Evolutionary conservation across 2,888 invertebrate species (phyloP), one percentile per base, ranked within the genome.

Genomic region (Epistrophe grossulariae): DNA sequence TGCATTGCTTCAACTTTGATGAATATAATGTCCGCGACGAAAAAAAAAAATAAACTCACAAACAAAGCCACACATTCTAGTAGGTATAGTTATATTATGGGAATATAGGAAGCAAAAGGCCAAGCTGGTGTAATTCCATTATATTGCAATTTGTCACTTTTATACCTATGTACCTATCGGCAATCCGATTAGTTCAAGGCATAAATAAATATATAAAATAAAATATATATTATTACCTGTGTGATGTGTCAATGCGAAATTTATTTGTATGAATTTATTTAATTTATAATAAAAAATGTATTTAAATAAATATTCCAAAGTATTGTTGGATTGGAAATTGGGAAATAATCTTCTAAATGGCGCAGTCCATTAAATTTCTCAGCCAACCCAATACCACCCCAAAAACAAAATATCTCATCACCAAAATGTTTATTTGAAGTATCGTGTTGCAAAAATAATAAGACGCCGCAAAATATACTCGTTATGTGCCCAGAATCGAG

Each of bases 111-210:
- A 85, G 84, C 82, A 78, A 82, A 78, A 77, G 73, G 57, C 80
- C 84, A 80, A 57, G 76, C 50, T 68, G 43, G 24, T 82, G 81
- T 85, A 85, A 85, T 85, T 85, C 78, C 70, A 85, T 85, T 85
- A 81, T 77, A 85, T 72, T 78, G 73, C 77, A 62, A 78, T 78
- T 73, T 85, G 78, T 82, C 84, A 74, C 66, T 43, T 62, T 66
- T 66, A n/a, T n/a, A 11, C 48, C 48, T 38, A 68, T n/a, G n/a
- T 35, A 66, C 76, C 80, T 76, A 40, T 35, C 35, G 70, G 62
- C 81, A 85, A 85, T 85, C 84, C 81, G 81, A 85, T 85, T 85
- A 85, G 81, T 45, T 8, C 57, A 60, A 66, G 35, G 35, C 43
- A 60, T 35, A 28, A 4, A 11, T 6, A 24, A 55, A 31, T 9